These are phyloP conservation scores for Dysmachus trigonus DNA, from an alignment of 2,888 invertebrate genomes.

Conservation along the genomic window DNA sequence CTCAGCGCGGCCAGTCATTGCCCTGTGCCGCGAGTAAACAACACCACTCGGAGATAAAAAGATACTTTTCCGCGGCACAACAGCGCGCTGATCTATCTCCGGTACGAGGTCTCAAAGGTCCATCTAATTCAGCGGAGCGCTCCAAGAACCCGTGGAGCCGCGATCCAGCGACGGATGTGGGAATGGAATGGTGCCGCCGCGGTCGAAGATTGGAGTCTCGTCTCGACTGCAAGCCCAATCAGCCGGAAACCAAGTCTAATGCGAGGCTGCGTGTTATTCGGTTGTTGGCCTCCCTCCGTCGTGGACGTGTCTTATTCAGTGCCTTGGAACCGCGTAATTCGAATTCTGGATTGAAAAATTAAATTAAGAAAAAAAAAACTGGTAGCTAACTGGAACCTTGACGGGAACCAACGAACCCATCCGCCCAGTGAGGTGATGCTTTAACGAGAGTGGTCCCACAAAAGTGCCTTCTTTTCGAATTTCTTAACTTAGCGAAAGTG, in stretches of 20 bases:
- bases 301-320: constrained; percentile 55
- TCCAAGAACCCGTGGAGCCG: not conserved
- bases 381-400: not conserved
- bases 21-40: not conserved
- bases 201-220: not conserved
- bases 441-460: not conserved
- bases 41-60: not conserved
- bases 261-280: constrained; percentile 53
- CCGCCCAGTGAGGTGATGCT: not conserved
- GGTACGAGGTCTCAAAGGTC: not conserved
- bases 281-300: constrained; percentile 54
- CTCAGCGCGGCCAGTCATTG: not conserved
- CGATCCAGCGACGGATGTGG: constrained; percentile 32
- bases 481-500: constrained; percentile 24
- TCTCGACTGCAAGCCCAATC: constrained; percentile 28
- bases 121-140: not conserved
- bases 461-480: not conserved
- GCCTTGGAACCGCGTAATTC: constrained; percentile 24
- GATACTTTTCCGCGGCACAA: not conserved
- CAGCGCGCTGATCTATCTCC: not conserved
- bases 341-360: not conserved
- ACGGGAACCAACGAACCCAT: not conserved
- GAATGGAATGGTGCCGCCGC: not conserved
- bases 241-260: constrained; percentile 51
- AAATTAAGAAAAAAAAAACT: not conserved